A percentile compares a stretch with the other conserved stretches of the same genome.
Evolutionary conservation across 2,888 invertebrate genomes (phyloP).

Genomic region (Apoda limacodes): DNA sequence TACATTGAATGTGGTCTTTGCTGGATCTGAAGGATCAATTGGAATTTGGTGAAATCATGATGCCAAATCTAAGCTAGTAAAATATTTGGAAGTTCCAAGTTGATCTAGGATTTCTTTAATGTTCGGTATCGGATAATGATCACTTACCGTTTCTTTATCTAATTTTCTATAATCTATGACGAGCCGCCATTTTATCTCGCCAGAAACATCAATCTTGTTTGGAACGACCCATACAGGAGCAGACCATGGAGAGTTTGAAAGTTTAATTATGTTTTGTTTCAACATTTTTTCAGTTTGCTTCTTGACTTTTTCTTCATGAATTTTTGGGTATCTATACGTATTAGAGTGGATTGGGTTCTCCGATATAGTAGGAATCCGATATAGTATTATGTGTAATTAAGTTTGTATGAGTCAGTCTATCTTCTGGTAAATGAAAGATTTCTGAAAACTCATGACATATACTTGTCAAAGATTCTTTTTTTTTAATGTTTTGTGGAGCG

Average conservation of each 20-base stretch:
- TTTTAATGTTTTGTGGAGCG: too few species aligned
- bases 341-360: constrained; percentile 11
- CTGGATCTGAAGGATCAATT: background rate
- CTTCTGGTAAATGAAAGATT: constrained; percentile 4
- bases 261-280: background rate
- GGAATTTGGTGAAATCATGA: constrained; percentile 33
- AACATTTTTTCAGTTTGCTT: too few species aligned
- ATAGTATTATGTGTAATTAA: constrained; percentile 11
- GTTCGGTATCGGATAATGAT: constrained; percentile 3
- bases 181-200: constrained; percentile 23
- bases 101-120: constrained; percentile 4
- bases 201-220: constrained; percentile 21
- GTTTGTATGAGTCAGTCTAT: constrained; percentile 3
- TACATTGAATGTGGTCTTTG: too few species aligned
- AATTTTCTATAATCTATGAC: constrained; percentile 3
- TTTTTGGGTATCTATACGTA: constrained; percentile 18
- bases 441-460: constrained; percentile 15
- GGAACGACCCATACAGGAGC: constrained; percentile 1
- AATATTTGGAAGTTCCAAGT: constrained; percentile 31
- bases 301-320: constrained; percentile 16
- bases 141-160: constrained; percentile 1
- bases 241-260: constrained; percentile 1
- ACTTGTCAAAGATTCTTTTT: constrained; percentile 5
- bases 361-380: constrained; percentile 10
- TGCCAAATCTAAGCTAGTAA: constrained; percentile 34